Evolutionary conservation across 2,797 vertebrate species (phyloP), one percentile per base, ranked within the genome.

Genomic region (Okamejei kenojei): DNA sequence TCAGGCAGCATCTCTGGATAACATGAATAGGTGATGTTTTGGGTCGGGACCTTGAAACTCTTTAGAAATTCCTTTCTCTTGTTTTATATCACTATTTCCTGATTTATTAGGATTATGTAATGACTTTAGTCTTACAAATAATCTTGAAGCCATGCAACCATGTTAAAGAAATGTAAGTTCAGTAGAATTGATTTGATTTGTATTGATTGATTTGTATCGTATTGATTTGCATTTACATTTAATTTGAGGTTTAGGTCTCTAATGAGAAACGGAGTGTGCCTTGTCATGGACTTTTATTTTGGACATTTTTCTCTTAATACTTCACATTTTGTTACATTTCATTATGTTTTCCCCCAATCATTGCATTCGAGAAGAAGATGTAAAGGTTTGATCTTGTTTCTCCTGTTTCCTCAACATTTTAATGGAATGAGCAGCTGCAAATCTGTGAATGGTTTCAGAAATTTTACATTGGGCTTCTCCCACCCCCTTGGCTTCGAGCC

Each of bases 371-470:
- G 17, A 74, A 21, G 71, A 21, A 21, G 71, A 74, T 74, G 13
- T 65, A 19, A 35, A 9, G 15, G 17, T 88, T 35, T 68, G 84
- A 21, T 68, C 1, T 21, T 32, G 7, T 35, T 9, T 32, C 38
- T 38, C 7, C 58, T 63, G 17, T 32, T 84, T 84, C 29, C n/a
- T 65, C 84, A 88, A 65, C 19, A 32, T 32, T 54, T 54, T 9
- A 68, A 35, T 88, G 17, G 63, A 35, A 15, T 88, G 84, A 19
- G 84, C 29, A 88, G 84, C 84, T 88, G 84, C n/a, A 86, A 63
- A 65, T 63, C 61, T 86, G 61, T 86, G 82, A 63, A 61, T 32
- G 0, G 29, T 86, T 88, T 9, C n/a, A 65, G 17, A 35, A 88
- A 32, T 88, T 35, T 0, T 68, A 88, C 65, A 88, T 32, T 17